phyloP scores from a whole-genome alignment of 1,140 invertebrate genomes.

The Drosophila quadrilineata region DNA sequence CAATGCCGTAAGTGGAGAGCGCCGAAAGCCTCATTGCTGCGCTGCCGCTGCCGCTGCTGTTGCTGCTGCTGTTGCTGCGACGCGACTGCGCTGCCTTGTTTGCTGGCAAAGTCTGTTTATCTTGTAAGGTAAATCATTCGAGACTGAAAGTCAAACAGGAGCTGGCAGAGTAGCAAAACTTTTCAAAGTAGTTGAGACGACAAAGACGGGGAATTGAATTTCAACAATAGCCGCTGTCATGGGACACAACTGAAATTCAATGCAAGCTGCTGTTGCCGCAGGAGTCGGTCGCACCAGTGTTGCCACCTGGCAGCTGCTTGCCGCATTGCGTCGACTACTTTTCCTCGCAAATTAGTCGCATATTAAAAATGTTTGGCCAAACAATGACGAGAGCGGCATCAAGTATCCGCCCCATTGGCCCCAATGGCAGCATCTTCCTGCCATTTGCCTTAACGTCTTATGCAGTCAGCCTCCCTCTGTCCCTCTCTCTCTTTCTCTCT shows the following conservation, averaged over 20 bases:
- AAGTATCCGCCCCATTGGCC: constrained; percentile 12
- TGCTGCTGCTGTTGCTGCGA: background rate
- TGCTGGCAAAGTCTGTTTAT: constrained; percentile 59
- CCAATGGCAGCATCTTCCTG: too few relatives aligned
- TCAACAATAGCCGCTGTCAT: constrained; percentile 68
- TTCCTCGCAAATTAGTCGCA: constrained; percentile 70
- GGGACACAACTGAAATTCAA: constrained; percentile 39
- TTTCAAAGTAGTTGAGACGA: constrained; percentile 76
- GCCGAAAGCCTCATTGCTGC: constrained; percentile 15
- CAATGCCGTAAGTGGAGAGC: too few relatives aligned
- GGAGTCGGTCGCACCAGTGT: background rate
- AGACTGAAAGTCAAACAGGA: constrained; percentile 76
- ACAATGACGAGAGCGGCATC: constrained; percentile 53
- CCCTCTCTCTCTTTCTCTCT: background rate
- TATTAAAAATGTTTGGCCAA: constrained; percentile 75
- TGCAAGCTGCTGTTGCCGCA: constrained; percentile 12
- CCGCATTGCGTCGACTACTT: constrained; percentile 59
- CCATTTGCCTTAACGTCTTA: constrained; percentile 33
- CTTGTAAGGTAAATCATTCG: constrained; percentile 79
- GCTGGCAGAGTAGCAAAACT: constrained; percentile 37
- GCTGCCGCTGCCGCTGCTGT: background rate
- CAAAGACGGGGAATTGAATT: constrained; percentile 77
- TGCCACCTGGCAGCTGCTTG: constrained; percentile 22
- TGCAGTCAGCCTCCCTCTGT: constrained; percentile 3
- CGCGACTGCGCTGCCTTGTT: background rate